Evolutionary conservation across 2,888 invertebrate species (phyloP).

Genomic region (Pseudococcus jackbeardsleyi): DNA sequence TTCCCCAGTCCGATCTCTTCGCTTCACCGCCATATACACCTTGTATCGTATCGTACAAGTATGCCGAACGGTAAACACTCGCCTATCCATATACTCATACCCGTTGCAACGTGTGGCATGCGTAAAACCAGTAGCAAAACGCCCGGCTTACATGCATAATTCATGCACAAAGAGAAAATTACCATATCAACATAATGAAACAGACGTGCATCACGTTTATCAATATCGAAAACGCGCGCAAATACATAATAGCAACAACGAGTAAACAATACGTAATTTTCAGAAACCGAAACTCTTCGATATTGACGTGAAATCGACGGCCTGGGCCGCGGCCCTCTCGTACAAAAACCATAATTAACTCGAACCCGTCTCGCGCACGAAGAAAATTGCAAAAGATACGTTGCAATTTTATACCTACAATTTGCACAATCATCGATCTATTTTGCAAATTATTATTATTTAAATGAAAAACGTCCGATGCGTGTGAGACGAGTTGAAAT

Average conservation of each 20-base stretch:
- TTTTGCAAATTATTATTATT: too few species aligned
- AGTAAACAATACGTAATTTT: slow-evolving; percentile 32
- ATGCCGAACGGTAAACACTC: too few species aligned
- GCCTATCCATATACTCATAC: not conserved
- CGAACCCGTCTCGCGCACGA: not conserved
- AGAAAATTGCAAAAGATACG: not conserved
- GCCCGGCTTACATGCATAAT: slow-evolving; percentile 19
- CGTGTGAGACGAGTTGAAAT: not conserved
- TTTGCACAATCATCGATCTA: not conserved
- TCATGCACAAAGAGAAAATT: slow-evolving; percentile 34
- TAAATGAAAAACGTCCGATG: not conserved
- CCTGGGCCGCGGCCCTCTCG: not conserved
- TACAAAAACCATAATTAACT: not conserved
- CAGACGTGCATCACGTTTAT: slow-evolving; percentile 44
- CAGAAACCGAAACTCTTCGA: not conserved
- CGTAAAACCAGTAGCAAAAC: slow-evolving; percentile 30
- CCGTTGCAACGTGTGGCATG: slow-evolving; percentile 7
- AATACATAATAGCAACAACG: slow-evolving; percentile 21
- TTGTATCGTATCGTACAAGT: too few species aligned
- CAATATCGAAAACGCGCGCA: slow-evolving; percentile 24
- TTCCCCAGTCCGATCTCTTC: too few species aligned
- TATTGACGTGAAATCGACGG: not conserved
- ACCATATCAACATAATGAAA: slow-evolving; percentile 27
- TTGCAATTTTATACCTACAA: not conserved
- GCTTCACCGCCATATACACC: too few species aligned